Evolutionary conservation across 23 tunicate genomes (phyloP), one percentile per base, ranked within the genome.

Genomic region (Aplidium turbinatum): DNA sequence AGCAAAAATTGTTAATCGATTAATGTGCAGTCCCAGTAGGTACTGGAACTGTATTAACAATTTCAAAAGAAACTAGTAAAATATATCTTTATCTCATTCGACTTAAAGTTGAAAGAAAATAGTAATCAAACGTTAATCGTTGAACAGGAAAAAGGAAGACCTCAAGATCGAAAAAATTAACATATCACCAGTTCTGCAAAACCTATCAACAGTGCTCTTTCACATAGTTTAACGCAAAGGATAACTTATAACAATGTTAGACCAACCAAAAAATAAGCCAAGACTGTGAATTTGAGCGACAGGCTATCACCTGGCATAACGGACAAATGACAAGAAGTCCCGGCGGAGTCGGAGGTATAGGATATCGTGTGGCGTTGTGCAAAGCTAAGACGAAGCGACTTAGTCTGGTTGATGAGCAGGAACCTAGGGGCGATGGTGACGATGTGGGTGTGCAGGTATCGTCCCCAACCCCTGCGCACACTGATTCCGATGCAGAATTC

Each of bases 401-500:
- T 71, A 13, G 97, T 91, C 6, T 54, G 47, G 60, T 91, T 91
- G 58, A 91, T 58, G 4, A 91, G 79, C 1, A 91, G 58, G 42
- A 91, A 91, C 27, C 97, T 42, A 1, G 97, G 97, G n/a, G 97
- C 97, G 6, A 91, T 35, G 1, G 89, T 84, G 25, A 91, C 97
- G 30, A 91, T 91, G 47, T 91, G 97, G 60, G 97, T 91, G 82
- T 91, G 97, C 63, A 79, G 70, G 68, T 84, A 91, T 0, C 91
- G 73, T 0, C 97, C 97, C 97, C 90, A 84, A 53, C 97, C 97
- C 58, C 97, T 35, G 11, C 85, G 71, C 0, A 91, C 97, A 35
- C 97, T 82, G 23, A 91, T 73, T 34, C 97, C 97, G 47, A 84
- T 91, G 73, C 72, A 91, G 55, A 85, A 91, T 56, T 85, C 91